phyloP scores from a whole-genome alignment of 2,113 vertebrate genomes.

The Elgaria multicarinata region DNA sequence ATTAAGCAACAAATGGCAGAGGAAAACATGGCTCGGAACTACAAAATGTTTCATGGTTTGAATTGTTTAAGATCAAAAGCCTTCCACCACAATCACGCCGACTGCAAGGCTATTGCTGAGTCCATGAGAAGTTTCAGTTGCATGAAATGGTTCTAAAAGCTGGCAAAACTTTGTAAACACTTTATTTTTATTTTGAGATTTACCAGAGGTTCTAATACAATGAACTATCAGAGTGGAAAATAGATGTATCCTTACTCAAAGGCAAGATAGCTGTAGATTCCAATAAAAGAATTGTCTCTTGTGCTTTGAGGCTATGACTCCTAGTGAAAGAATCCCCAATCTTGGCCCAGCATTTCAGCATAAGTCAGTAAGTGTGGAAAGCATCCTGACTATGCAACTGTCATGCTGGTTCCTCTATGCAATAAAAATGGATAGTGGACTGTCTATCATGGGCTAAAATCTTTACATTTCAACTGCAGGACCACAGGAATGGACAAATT shows the following conservation, averaged over 20 bases:
- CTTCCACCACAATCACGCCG: neutral
- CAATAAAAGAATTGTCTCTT: neutral
- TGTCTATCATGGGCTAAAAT: neutral
- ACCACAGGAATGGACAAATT: no score
- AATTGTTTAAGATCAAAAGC: slow-evolving; percentile 21
- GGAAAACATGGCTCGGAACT: neutral
- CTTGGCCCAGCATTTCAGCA: neutral
- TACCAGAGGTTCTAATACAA: neutral
- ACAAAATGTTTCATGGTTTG: neutral
- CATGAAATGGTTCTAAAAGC: slow-evolving; percentile 8
- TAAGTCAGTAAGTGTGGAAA: neutral
- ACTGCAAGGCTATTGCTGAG: neutral
- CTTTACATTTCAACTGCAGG: neutral
- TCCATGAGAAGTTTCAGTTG: neutral
- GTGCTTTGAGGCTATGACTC: neutral
- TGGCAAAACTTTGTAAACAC: neutral
- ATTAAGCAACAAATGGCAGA: slow-evolving; percentile 19
- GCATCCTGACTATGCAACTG: neutral
- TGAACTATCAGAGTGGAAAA: neutral
- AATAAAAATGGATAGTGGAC: neutral
- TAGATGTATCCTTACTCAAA: neutral
- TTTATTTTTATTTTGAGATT: neutral
- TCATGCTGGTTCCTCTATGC: neutral
- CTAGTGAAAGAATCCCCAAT: neutral
- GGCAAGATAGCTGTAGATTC: neutral